Percentiles rank a stretch among this genome's conserved stretches.
These are phyloP conservation scores for Drosophila pullipes DNA, from an alignment of 2,888 invertebrate species.

Conservation along the genomic window DNA sequence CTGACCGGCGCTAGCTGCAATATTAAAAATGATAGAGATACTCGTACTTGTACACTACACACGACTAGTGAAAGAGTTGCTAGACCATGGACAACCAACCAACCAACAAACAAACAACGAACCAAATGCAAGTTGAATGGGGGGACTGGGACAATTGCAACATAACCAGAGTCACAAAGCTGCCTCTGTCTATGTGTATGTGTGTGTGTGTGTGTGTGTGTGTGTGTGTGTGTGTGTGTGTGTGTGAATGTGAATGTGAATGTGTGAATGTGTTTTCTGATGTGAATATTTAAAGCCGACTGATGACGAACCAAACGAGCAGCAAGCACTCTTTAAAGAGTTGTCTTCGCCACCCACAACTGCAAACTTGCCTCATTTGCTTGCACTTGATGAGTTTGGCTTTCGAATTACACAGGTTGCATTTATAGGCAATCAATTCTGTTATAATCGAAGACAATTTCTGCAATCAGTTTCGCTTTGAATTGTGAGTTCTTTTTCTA, in stretches of 20 bases:
- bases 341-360: not conserved
- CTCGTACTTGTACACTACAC: not conserved
- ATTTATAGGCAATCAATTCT: not conserved
- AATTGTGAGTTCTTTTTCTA: too few relatives aligned
- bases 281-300: constrained; percentile 4
- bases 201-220: constrained; percentile 5
- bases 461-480: not conserved
- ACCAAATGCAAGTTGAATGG: constrained; percentile 8
- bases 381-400: not conserved
- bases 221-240: constrained; percentile 1
- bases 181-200: not conserved
- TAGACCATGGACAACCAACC: constrained; percentile 37
- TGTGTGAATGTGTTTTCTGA: not conserved
- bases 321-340: not conserved
- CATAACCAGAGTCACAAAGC: constrained; percentile 18
- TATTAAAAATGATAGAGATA: constrained; percentile 58
- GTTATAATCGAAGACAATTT: not conserved
- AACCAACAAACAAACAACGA: constrained; percentile 11
- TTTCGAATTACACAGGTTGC: not conserved
- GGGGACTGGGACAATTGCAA: not conserved
- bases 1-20: constrained; percentile 40
- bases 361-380: not conserved
- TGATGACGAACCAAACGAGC: not conserved
- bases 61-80: constrained; percentile 30
- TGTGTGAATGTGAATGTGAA: constrained; percentile 1